phyloP scores from a whole-genome alignment of 2,888 invertebrate species.

The Junonia oenone region DNA sequence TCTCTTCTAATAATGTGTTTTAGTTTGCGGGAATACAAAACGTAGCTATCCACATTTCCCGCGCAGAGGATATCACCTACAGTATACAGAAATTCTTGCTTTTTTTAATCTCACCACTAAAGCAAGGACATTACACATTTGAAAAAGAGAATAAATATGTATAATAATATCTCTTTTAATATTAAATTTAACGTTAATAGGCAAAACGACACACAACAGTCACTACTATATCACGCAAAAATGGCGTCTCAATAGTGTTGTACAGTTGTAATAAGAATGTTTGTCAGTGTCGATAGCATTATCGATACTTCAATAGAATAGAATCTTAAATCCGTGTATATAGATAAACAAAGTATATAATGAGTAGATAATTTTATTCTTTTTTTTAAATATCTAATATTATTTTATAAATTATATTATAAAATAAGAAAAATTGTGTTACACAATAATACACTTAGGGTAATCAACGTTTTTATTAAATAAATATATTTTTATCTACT shows the following conservation, averaged over 20 bases:
- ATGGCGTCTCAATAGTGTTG: slow-evolving; percentile 65
- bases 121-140: slow-evolving; percentile 28
- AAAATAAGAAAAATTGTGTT: no score
- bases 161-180: slow-evolving; percentile 8
- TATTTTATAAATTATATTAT: no score
- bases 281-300: background rate
- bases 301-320: no score
- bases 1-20: slow-evolving; percentile 24
- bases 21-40: slow-evolving; percentile 41
- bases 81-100: slow-evolving; percentile 30
- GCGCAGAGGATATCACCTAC: slow-evolving; percentile 55
- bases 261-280: slow-evolving; percentile 8
- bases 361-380: no score
- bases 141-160: slow-evolving; percentile 4
- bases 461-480: no score
- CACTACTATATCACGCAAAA: slow-evolving; percentile 48
- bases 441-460: no score
- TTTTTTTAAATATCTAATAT: no score
- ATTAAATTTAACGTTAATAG: slow-evolving; percentile 31
- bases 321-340: no score
- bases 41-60: slow-evolving; percentile 72
- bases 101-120: slow-evolving; percentile 30
- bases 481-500: no score
- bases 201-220: slow-evolving; percentile 41
- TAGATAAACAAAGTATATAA: no score